Evolutionary conservation across 2,797 vertebrate species (phyloP), one percentile per base, ranked within the genome.

Genomic region (Hirundo rustica): DNA sequence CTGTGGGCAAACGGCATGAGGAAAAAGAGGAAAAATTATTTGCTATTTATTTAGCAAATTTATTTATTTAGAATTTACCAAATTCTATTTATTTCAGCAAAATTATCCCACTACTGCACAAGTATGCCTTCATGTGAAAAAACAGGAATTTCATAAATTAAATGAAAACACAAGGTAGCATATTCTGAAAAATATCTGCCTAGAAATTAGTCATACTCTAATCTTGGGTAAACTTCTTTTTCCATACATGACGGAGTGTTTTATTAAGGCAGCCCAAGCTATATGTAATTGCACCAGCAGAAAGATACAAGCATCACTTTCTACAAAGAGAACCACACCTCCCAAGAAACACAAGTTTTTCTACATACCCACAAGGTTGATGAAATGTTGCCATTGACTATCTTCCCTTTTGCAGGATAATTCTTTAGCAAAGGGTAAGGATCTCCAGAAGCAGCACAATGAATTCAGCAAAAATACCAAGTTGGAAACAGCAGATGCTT

Each of bases 241-340:
- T 78, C 60, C 29, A 4, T 88, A 57, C 1, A 1, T 32, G 55
- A 83, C 81, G 60, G 62, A 62, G 82, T 47, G 40, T 58, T 90
- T 92, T 73, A 89, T 72, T 73, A 88, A 81, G 66, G 61, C 44
- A 84, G 47, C 53, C 74, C 74, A 79, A 96, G 82, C 62, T 44
- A n/a, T 7, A 18, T 58, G 62, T 90, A 93, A 90, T 81, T 88
- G 62, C 73, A 86, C 21, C n/a, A 76, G 66, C 54, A 91, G 44
- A 78, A 93, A 88, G 76, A 85, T 84, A 53, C 3, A 7, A 75
- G 72, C 54, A 82, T 61, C 45, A 47, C 42, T 79, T 90, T 48
- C 55, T 66, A 30, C 58, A 26, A 38, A 64, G 51, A 62, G 38
- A 38, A 57, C 82, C 70, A 70, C 82, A 36, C 66, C 42, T n/a